Percentiles rank a stretch among this genome's conserved stretches.
phyloP scores from a whole-genome alignment of 2,888 invertebrate genomes.

The Caenorhabditis auriculariae region DNA sequence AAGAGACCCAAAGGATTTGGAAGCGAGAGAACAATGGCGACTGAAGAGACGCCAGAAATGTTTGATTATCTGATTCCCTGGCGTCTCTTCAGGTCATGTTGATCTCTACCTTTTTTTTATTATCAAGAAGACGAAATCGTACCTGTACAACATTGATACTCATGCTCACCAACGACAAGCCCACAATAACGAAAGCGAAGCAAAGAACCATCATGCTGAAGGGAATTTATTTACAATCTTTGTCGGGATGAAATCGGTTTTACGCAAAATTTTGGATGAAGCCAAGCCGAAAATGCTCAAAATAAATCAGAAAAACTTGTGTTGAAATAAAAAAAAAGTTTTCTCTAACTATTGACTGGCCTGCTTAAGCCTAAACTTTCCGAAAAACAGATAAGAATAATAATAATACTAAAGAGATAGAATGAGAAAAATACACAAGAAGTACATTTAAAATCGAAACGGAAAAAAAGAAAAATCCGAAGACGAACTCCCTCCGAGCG shows the following conservation, averaged over 20 bases:
- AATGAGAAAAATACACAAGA: neutral
- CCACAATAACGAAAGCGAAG: constrained; percentile 65
- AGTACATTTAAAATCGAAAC: neutral
- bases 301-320: neutral
- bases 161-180: constrained; percentile 67
- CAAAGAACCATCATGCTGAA: constrained; percentile 62
- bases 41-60: neutral
- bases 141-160: constrained; percentile 65
- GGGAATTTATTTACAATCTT: too few relatives aligned
- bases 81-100: neutral
- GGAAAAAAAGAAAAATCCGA: too few relatives aligned
- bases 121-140: neutral
- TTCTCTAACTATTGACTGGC: too few relatives aligned
- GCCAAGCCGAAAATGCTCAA: neutral
- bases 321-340: too few relatives aligned
- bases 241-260: too few relatives aligned
- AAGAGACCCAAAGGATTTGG: too few relatives aligned
- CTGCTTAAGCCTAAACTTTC: too few relatives aligned
- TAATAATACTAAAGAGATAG: neutral
- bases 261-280: neutral
- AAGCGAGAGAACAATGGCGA: too few relatives aligned
- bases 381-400: too few relatives aligned
- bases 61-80: neutral
- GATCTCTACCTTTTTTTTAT: neutral
- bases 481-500: constrained; percentile 52